phyloP scores from a whole-genome alignment of 2,113 vertebrate species.

The Otis tarda region DNA sequence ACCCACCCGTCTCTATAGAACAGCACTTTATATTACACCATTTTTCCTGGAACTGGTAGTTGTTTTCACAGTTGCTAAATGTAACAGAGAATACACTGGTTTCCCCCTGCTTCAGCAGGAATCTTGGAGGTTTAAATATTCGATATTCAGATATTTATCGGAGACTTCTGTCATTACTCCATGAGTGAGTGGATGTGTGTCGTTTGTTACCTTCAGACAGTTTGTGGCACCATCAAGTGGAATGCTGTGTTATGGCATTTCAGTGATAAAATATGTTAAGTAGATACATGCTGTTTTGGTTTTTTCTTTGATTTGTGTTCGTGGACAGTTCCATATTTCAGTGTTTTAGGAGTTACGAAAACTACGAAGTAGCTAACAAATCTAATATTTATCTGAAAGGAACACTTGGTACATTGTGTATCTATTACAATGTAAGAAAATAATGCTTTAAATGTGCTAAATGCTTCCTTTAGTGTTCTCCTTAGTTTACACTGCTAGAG shows the following conservation, averaged over 20 bases:
- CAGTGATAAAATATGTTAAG: background rate
- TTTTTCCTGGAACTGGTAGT: conserved; percentile 32
- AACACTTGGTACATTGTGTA: background rate
- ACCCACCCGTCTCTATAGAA: background rate
- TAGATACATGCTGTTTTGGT: background rate
- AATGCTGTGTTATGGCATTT: background rate
- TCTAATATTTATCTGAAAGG: background rate
- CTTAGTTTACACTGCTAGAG: background rate
- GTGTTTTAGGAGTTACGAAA: background rate
- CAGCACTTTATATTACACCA: conserved; percentile 18
- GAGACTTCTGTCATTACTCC: background rate
- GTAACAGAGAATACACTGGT: background rate
- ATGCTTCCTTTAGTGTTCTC: background rate
- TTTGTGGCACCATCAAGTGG: conserved; percentile 31
- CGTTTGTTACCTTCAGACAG: background rate
- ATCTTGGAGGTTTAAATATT: background rate
- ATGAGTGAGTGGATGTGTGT: background rate
- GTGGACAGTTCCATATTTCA: background rate
- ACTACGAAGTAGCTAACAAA: background rate
- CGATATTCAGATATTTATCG: background rate
- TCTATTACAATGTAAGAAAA: background rate
- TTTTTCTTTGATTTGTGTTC: background rate
- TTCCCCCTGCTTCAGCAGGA: conserved; percentile 3
- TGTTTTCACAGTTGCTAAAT: conserved; percentile 48
- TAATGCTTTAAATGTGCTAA: background rate